These are phyloP conservation scores for Chaetophractus vellerosus DNA, from an alignment of 2,797 vertebrate species.

Conservation along the genomic window DNA sequence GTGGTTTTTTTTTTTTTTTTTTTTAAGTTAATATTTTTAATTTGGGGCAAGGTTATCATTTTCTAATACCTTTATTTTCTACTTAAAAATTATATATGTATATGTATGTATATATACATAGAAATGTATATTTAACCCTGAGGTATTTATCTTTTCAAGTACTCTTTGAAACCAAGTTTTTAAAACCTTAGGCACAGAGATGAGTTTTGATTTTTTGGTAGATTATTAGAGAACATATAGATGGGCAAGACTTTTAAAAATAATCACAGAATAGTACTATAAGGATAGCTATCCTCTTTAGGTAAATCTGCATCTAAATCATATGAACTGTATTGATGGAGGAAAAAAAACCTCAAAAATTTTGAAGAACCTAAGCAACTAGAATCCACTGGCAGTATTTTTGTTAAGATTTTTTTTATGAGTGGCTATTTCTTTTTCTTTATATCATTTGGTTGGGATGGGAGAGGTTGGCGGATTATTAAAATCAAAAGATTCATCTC, in stretches of 20 bases:
- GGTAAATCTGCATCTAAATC: conserved; percentile 12
- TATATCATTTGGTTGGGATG: conserved; percentile 11
- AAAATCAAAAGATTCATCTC: conserved; percentile 15
- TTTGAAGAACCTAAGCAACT: conserved; percentile 32
- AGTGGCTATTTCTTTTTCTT: background rate
- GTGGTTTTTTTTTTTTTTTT: background rate
- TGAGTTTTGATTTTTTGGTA: conserved; percentile 50
- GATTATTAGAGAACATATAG: background rate
- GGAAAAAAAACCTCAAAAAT: background rate
- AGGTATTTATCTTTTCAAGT: conserved; percentile 49
- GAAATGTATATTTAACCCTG: background rate
- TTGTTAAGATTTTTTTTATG: conserved; percentile 50
- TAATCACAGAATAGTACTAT: background rate
- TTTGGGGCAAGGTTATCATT: conserved; percentile 53
- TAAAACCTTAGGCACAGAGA: background rate
- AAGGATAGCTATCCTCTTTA: background rate
- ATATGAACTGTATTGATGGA: background rate
- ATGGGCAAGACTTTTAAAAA: background rate
- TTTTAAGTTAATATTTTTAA: conserved; percentile 33
- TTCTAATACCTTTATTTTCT: conserved; percentile 24
- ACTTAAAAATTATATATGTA: background rate
- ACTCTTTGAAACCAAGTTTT: conserved; percentile 58
- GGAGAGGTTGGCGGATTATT: background rate
- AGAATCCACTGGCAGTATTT: conserved; percentile 25
- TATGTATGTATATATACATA: no score